Base-by-base conservation (phyloP, 2,888 invertebrate species). In the Agrotis segetum region DNA sequence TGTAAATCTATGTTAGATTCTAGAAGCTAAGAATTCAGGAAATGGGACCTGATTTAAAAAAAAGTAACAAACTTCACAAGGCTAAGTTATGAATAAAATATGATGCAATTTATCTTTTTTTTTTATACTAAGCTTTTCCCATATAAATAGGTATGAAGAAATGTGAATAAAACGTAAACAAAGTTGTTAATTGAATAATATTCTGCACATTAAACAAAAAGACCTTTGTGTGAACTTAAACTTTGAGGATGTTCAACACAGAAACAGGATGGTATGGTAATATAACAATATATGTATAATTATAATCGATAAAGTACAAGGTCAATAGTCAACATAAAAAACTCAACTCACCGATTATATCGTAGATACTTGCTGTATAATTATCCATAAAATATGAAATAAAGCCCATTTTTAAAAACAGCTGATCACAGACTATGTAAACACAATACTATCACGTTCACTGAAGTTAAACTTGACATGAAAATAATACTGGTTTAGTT, bases 321-420 rank as follows among this genome's bases (percentile, higher is more conserved):
- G 79, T 82, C 77, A 63, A 67, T 63, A 62, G 79, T 82, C 77
- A 63, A 67, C 63, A 62, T 59, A 63, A 76, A 67, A 72, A 81
- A 71, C 69, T 66, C 61, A 49, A 94, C 96, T 96, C 83, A 96
- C 96, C 94, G 65, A 96, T 91, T 74, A 95, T 92, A 87, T 95
- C 92, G 83, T 96, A 95, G 53, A 96, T 69, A 79, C 92, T 94
- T 67, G 94, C 90, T 6, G 94, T 93, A 82, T 94, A 95, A 83
- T 94, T 94, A 81, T 94, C 93, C 86, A 92, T 87, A 83, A 91
- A 91, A 90, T 93, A 87, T 2, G 92, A 91, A 81, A 94, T 78
- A 91, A 92, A 91, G 84, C 91, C 88, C 95, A 95, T 95, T 85
- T 88, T 91, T 65, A 81, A 71, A 80, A 83, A 76, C 83, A 82